Evolutionary conservation across 2,888 invertebrate species (phyloP).

Genomic region (Linyphia triangularis): DNA sequence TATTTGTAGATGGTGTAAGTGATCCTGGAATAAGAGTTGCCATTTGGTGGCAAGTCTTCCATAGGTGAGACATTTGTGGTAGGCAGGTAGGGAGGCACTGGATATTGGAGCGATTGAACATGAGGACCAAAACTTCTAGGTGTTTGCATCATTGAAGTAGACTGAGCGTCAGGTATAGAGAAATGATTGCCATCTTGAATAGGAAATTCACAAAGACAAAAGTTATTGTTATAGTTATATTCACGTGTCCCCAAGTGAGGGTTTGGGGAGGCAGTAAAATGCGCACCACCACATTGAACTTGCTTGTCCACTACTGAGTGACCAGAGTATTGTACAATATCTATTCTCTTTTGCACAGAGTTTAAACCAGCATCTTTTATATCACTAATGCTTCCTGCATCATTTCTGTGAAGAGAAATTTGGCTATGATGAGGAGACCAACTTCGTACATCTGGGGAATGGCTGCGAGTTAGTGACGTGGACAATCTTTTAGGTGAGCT

Average conservation of each 20-base stretch:
- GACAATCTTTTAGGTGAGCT: too few relatives aligned
- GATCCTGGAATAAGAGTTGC: neutral
- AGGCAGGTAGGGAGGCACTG: neutral
- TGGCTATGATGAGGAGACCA: neutral
- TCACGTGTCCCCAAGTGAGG: neutral
- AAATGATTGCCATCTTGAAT: neutral
- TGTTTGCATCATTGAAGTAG: neutral
- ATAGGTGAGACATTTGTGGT: neutral
- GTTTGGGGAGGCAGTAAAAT: too few relatives aligned
- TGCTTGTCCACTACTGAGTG: neutral
- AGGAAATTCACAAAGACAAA: neutral
- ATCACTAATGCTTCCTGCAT: constrained; percentile 41
- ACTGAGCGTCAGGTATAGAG: neutral
- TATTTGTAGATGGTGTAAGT: neutral
- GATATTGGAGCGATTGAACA: neutral
- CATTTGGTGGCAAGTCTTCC: neutral
- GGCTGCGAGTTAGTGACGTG: too few relatives aligned
- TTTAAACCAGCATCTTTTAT: constrained; percentile 13
- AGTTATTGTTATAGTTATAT: too few relatives aligned
- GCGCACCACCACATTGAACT: neutral
- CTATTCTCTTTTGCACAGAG: neutral
- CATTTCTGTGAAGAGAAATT: neutral
- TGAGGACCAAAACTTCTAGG: neutral
- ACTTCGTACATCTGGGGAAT: neutral
- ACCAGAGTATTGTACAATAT: neutral